phyloP scores from a whole-genome alignment of 2,888 invertebrate genomes.

The Drosophila infuscata region DNA sequence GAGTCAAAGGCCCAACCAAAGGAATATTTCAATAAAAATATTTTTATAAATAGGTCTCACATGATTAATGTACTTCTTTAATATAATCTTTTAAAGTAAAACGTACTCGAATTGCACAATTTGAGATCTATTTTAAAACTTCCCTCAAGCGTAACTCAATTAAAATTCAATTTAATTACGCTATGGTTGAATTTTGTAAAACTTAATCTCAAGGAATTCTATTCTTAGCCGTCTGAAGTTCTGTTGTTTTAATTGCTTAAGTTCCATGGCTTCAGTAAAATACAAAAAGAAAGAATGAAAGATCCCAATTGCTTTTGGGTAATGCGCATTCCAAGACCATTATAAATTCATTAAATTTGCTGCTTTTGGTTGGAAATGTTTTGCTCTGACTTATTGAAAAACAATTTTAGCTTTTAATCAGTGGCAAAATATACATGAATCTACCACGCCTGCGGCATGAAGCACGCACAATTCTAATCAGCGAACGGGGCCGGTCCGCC shows the following conservation, averaged over 20 bases:
- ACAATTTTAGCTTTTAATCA: conserved; percentile 64
- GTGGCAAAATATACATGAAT: conserved; percentile 26
- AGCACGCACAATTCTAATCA: conserved; percentile 67
- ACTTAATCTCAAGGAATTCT: conserved; percentile 16
- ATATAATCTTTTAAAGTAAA: background rate
- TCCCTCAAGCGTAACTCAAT: background rate
- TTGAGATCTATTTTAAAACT: background rate
- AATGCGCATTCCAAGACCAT: conserved; percentile 21
- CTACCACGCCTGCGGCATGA: conserved; percentile 7
- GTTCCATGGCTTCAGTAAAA: conserved; percentile 35
- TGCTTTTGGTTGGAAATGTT: conserved; percentile 14
- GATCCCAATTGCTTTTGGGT: conserved; percentile 4
- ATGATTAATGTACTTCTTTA: background rate
- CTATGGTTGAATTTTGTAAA: background rate
- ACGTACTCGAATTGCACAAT: background rate
- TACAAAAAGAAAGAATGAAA: background rate
- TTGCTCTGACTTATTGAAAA: conserved; percentile 54
- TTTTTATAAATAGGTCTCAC: background rate
- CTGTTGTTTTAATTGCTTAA: conserved; percentile 24
- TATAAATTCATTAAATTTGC: conserved; percentile 37
- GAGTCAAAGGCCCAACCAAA: conserved; percentile 23
- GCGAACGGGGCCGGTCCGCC: conserved; percentile 17
- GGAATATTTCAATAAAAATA: background rate
- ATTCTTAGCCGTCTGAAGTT: conserved; percentile 18
- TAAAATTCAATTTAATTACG: background rate